These are phyloP conservation scores for Phyllotis vaccarum DNA, from an alignment of 2,797 vertebrate species.

Conservation along the genomic window DNA sequence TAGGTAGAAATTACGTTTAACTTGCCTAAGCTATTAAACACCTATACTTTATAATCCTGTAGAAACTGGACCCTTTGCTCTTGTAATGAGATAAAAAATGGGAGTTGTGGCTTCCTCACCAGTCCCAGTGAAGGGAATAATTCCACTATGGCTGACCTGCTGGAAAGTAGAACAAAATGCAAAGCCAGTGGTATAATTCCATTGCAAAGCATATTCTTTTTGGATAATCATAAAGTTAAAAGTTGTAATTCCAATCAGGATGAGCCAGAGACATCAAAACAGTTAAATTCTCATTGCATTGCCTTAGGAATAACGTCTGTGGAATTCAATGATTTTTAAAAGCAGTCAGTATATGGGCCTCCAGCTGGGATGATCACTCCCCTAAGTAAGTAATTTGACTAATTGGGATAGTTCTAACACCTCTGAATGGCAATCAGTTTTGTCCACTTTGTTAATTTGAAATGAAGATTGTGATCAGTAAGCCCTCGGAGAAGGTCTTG, in stretches of 20 bases:
- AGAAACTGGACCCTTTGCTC: neutral
- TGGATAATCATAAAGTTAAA: neutral
- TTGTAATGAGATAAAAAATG: neutral
- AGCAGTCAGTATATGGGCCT: neutral
- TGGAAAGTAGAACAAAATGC: neutral
- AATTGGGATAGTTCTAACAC: neutral
- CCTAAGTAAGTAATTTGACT: neutral
- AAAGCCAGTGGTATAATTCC: neutral
- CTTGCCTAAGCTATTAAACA: neutral
- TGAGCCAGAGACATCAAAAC: neutral
- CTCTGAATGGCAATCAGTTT: neutral
- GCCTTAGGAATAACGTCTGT: neutral
- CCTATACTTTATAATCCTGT: neutral
- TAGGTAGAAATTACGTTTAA: neutral
- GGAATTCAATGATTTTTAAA: constrained; percentile 34
- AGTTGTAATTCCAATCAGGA: neutral
- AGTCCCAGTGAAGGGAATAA: no score
- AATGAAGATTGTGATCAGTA: neutral
- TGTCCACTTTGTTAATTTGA: neutral
- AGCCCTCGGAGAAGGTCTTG: no score
- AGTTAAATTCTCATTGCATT: neutral
- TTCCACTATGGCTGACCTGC: neutral
- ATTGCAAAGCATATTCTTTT: neutral
- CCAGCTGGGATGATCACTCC: neutral
- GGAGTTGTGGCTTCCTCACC: neutral